phyloP scores from a whole-genome alignment of 1,140 invertebrate species.

The Zaprionus inermis region DNA sequence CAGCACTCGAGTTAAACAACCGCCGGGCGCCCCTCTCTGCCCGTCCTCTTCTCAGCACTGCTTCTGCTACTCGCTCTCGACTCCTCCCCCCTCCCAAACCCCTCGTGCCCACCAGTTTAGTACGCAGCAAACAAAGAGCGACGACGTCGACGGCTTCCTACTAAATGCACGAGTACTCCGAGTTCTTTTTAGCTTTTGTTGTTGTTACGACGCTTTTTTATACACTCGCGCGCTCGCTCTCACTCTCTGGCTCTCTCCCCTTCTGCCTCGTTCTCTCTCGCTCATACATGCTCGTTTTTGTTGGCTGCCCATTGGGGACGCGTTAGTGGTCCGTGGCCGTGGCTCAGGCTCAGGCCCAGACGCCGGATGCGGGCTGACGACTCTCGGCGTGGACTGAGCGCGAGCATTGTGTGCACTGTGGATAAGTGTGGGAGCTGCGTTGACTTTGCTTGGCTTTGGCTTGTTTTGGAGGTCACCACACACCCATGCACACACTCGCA shows the following conservation, averaged over 20 bases:
- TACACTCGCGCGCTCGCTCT: constrained; percentile 47
- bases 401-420: constrained; percentile 47
- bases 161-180: constrained; percentile 78
- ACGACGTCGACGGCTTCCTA: constrained; percentile 52
- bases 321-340: constrained; percentile 76
- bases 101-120: constrained; percentile 12
- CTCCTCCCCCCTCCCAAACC: constrained; percentile 15
- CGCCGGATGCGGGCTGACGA: constrained; percentile 40
- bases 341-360: constrained; percentile 26
- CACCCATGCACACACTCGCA: constrained; percentile 29
- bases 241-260: constrained; percentile 26
- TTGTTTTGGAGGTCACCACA: constrained; percentile 74
- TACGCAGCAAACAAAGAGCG: constrained; percentile 62
- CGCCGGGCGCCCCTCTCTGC: constrained; percentile 62
- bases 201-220: constrained; percentile 52
- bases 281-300: constrained; percentile 69
- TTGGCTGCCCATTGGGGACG: constrained; percentile 80
- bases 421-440: constrained; percentile 56
- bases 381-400: constrained; percentile 4
- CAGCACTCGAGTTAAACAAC: constrained; percentile 82
- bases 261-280: neutral
- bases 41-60: too few species aligned
- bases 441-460: constrained; percentile 74
- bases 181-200: constrained; percentile 45
- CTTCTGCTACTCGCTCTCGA: neutral